phyloP scores from a whole-genome alignment of 1,140 invertebrate genomes.

The Drosophila serrata region DNA sequence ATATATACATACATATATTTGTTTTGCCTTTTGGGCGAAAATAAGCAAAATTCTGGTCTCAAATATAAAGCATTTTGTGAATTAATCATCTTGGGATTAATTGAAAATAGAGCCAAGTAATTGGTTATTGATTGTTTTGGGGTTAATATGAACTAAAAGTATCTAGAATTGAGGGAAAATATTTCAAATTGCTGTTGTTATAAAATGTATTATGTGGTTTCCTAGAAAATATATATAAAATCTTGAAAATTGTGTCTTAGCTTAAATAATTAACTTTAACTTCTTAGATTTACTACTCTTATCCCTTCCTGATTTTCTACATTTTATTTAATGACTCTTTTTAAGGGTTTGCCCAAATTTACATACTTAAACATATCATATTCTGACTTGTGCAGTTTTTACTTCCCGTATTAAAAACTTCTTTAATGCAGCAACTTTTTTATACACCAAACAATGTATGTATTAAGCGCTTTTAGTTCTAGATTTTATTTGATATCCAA shows the following conservation, averaged over 20 bases:
- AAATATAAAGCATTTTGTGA: not conserved
- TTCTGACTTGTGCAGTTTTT: not conserved
- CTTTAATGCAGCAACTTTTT: not conserved
- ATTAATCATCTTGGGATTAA: constrained; percentile 15
- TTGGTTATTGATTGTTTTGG: not conserved
- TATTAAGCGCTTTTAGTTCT: constrained; percentile 4
- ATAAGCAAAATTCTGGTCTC: not conserved
- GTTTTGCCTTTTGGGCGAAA: not conserved
- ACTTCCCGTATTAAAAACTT: not conserved
- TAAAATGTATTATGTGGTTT: too few species aligned
- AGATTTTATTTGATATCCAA: not conserved
- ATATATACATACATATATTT: too few species aligned
- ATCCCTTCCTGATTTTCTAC: not conserved
- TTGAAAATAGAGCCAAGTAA: not conserved
- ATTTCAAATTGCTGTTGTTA: too few species aligned
- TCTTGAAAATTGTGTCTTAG: not conserved
- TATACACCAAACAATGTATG: not conserved
- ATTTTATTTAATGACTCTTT: not conserved
- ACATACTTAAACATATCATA: too few species aligned
- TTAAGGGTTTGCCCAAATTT: not conserved
- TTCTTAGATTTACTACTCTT: not conserved
- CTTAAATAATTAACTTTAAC: not conserved
- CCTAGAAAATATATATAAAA: too few species aligned
- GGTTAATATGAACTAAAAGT: too few species aligned
- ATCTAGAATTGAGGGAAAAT: too few species aligned